These are phyloP conservation scores for Eucera pruinosa DNA, from an alignment of 2,888 invertebrate species.

Conservation along the genomic window DNA sequence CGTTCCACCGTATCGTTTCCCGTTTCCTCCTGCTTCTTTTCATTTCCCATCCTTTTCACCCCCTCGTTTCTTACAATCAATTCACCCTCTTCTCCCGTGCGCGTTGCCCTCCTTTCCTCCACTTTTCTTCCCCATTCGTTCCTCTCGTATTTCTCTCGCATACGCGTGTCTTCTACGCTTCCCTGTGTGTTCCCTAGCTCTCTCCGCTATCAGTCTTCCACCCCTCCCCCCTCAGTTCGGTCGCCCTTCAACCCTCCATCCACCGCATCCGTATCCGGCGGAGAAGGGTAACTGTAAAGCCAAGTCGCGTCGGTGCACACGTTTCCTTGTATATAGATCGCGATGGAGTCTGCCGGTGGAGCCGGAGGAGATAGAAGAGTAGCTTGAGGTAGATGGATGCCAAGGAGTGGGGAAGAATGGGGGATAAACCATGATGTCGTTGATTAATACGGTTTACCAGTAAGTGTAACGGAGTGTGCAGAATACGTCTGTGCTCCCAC, in stretches of 20 bases:
- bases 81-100: conserved; percentile 22
- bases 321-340: conserved; percentile 61
- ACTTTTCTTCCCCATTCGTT: conserved; percentile 38
- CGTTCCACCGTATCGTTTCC: conserved; percentile 35
- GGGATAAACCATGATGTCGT: conserved; percentile 84
- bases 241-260: conserved; percentile 4
- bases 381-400: conserved; percentile 59
- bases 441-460: conserved; percentile 85
- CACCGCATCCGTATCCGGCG: conserved; percentile 26
- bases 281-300: conserved; percentile 59
- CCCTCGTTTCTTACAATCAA: conserved; percentile 39
- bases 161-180: conserved; percentile 45
- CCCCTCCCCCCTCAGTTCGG: no score
- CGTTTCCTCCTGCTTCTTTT: conserved; percentile 7
- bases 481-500: conserved; percentile 73
- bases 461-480: conserved; percentile 85
- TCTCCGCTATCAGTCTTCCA: conserved; percentile 32
- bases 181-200: conserved; percentile 20
- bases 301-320: conserved; percentile 66
- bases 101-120: conserved; percentile 9
- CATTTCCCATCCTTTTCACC: conserved; percentile 10
- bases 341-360: conserved; percentile 53
- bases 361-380: conserved; percentile 51
- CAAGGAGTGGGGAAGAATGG: conserved; percentile 55
- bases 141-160: conserved; percentile 32